A percentile compares a stretch with the other conserved stretches of the same genome.
phyloP scores from a whole-genome alignment of 2,888 invertebrate species.

The Oscheius onirici region DNA sequence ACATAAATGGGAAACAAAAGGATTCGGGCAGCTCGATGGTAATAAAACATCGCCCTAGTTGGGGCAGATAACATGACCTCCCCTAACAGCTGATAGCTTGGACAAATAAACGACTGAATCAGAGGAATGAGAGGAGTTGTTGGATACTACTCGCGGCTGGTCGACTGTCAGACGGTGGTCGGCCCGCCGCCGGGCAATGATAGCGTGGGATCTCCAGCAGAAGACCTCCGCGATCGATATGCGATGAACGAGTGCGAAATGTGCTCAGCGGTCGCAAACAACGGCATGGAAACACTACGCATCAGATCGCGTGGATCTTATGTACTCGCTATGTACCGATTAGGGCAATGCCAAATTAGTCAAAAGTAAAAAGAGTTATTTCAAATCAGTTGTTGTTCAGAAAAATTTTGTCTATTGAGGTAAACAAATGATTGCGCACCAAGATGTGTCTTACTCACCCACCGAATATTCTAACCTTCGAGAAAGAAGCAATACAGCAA shows the following conservation, averaged over 20 bases:
- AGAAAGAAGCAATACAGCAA: too few relatives aligned
- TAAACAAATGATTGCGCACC: too few relatives aligned
- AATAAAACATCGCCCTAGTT: slow-evolving; percentile 24
- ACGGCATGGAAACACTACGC: slow-evolving; percentile 24
- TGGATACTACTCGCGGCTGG: too few relatives aligned
- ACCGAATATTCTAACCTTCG: too few relatives aligned
- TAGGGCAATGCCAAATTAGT: too few relatives aligned
- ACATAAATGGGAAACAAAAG: too few relatives aligned
- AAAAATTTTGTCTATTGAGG: too few relatives aligned
- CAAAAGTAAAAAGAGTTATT: too few relatives aligned
- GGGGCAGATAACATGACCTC: slow-evolving; percentile 27
- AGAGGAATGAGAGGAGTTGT: not conserved
- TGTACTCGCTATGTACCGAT: not conserved
- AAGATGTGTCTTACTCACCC: too few relatives aligned
- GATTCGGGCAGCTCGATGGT: not conserved
- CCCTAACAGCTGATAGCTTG: slow-evolving; percentile 24
- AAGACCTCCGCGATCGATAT: slow-evolving; percentile 26
- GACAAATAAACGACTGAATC: slow-evolving; percentile 21
- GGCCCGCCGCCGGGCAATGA: not conserved
- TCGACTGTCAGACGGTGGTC: too few relatives aligned
- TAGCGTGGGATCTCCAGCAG: slow-evolving; percentile 23
- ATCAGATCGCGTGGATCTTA: not conserved
- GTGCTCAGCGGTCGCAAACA: slow-evolving; percentile 32
- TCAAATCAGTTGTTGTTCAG: too few relatives aligned
- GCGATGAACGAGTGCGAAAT: slow-evolving; percentile 31